phyloP scores from a whole-genome alignment of 2,113 vertebrate species.

The Pygoscelis adeliae region DNA sequence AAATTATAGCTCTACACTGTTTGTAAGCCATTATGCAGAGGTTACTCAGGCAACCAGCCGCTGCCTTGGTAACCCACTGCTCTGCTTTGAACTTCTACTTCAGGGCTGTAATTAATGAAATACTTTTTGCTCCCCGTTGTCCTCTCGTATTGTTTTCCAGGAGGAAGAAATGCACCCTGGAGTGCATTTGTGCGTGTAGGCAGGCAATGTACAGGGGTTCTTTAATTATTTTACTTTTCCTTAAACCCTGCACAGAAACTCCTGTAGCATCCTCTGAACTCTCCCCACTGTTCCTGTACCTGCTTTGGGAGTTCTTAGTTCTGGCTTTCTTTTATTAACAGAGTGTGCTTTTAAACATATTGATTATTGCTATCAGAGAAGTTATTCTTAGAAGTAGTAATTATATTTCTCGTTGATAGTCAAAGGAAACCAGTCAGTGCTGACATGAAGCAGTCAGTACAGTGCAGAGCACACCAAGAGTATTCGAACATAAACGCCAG shows the following conservation, averaged over 20 bases:
- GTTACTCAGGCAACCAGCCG: conserved; percentile 59
- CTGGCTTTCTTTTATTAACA: neutral
- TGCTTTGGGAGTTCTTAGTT: neutral
- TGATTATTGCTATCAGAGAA: neutral
- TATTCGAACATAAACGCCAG: neutral
- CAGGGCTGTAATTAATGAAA: conserved; percentile 46
- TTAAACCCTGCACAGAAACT: neutral
- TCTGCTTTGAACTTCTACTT: conserved; percentile 22
- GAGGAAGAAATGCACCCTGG: neutral
- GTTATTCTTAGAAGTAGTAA: neutral
- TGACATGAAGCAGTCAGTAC: neutral
- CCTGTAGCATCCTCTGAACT: neutral
- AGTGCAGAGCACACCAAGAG: neutral
- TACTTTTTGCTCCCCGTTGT: conserved; percentile 33
- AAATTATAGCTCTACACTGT: conserved; percentile 46
- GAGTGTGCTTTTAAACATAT: neutral
- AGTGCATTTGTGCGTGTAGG: neutral
- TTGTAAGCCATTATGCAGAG: conserved; percentile 16
- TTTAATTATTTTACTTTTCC: neutral
- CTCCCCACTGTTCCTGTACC: neutral
- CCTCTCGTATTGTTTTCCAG: neutral
- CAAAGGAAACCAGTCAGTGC: neutral
- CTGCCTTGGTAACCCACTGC: conserved; percentile 35
- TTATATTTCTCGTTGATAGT: neutral
- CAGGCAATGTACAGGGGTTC: neutral